Conservation (phyloP, 2,113 vertebrate genomes). For the Dermatemys mawii region DNA sequence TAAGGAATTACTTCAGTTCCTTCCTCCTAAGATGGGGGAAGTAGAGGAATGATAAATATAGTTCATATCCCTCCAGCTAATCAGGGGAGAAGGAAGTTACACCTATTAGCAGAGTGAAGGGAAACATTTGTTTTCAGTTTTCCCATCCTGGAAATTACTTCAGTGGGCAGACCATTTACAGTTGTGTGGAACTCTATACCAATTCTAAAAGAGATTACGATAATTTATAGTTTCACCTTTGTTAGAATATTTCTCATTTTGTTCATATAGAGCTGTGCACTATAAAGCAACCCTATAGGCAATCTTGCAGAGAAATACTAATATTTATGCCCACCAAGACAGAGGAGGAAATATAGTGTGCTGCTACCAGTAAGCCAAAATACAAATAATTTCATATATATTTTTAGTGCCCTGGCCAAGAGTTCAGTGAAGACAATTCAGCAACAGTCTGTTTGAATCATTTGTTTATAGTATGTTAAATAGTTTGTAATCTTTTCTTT, state of each 20-base stretch:
- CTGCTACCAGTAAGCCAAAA: neutral
- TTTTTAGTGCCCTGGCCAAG: slow-evolving; percentile 14
- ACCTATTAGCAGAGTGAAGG: slow-evolving; percentile 41
- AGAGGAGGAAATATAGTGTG: neutral
- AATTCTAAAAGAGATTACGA: neutral
- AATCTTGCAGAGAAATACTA: neutral
- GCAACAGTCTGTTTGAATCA: slow-evolving; percentile 27
- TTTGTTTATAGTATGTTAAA: slow-evolving; percentile 35
- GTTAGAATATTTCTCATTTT: neutral
- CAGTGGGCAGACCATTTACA: slow-evolving; percentile 33
- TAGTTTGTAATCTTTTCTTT: neutral
- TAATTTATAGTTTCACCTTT: neutral
- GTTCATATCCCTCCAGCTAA: slow-evolving; percentile 33
- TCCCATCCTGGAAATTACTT: slow-evolving; percentile 54
- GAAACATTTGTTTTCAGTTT: slow-evolving; percentile 18
- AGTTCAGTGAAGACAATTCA: slow-evolving; percentile 40
- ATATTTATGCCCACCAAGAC: neutral
- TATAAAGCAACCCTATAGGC: neutral
- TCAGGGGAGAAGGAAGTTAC: slow-evolving; percentile 55
- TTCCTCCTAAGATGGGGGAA: slow-evolving; percentile 69
- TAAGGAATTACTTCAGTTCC: slow-evolving; percentile 76
- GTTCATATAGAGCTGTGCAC: neutral
- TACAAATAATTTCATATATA: neutral
- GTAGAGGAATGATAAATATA: slow-evolving; percentile 51
- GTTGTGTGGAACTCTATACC: neutral